Conservation (phyloP, 2,888 invertebrate genomes). For the Drosophila mulleri region DNA sequence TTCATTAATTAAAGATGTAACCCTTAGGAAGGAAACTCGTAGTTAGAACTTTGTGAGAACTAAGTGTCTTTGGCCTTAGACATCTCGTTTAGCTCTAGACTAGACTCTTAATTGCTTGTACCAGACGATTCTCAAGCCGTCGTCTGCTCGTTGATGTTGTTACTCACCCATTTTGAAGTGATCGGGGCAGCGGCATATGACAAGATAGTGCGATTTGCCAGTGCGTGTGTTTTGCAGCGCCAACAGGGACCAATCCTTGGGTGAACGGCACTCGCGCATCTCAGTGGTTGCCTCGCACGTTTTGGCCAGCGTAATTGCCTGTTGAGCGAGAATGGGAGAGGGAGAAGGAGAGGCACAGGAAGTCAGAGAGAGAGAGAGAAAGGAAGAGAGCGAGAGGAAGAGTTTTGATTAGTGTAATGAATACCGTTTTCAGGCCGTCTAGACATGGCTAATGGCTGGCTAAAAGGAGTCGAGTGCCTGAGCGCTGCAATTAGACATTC, state of each 20-base stretch:
- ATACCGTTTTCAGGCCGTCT: constrained; percentile 46
- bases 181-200: constrained; percentile 95
- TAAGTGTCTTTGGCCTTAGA: background rate
- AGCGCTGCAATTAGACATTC: constrained; percentile 67
- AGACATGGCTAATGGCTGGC: constrained; percentile 51
- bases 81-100: background rate
- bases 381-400: background rate
- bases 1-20: too few relatives aligned
- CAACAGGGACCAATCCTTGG: constrained; percentile 95
- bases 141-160: background rate
- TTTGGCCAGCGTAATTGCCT: constrained; percentile 95
- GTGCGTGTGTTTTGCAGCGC: constrained; percentile 96
- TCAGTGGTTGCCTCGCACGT: constrained; percentile 97
- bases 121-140: background rate
- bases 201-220: constrained; percentile 96
- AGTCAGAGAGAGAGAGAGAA: background rate
- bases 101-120: background rate
- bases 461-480: constrained; percentile 7
- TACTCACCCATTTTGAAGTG: constrained; percentile 92
- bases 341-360: background rate
- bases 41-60: background rate
- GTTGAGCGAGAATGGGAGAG: background rate
- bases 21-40: background rate
- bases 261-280: constrained; percentile 94
- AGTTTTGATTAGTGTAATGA: constrained; percentile 14